A percentile compares a stretch with the other conserved stretches of the same genome.
Conservation (phyloP, 2,113 vertebrate species). For the Meleagris gallopavo region DNA sequence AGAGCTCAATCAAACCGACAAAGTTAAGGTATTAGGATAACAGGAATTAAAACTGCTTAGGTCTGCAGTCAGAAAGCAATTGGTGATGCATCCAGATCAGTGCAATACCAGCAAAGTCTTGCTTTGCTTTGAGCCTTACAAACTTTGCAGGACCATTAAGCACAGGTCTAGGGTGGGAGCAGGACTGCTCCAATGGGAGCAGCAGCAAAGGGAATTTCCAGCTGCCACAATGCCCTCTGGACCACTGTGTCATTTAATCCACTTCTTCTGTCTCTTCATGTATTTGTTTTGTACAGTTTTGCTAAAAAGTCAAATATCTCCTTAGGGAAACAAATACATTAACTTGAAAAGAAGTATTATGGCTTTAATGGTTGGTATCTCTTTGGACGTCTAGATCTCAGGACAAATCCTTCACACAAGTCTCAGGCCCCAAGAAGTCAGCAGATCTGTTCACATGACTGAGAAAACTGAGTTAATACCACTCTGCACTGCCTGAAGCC, state of each 20-base stretch:
- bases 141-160: background rate
- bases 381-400: background rate
- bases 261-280: background rate
- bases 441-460: background rate
- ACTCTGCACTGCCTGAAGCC: background rate
- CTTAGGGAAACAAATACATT: background rate
- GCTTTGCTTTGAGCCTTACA: background rate
- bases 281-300: background rate
- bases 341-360: background rate
- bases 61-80: background rate
- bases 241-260: background rate
- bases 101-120: background rate
- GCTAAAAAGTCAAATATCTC: background rate
- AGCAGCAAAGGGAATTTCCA: background rate
- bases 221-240: background rate
- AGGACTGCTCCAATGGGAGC: background rate
- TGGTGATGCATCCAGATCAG: background rate
- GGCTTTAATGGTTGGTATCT: background rate
- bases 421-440: accelerated
- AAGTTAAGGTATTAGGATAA: background rate
- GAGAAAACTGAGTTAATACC: background rate
- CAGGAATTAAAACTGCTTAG: background rate
- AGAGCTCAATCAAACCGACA: background rate
- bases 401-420: background rate
- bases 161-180: background rate